Percentiles rank a stretch among this genome's conserved stretches.
Evolutionary conservation across 2,888 invertebrate genomes (phyloP).

Genomic region (Taphrorychus bicolor): DNA sequence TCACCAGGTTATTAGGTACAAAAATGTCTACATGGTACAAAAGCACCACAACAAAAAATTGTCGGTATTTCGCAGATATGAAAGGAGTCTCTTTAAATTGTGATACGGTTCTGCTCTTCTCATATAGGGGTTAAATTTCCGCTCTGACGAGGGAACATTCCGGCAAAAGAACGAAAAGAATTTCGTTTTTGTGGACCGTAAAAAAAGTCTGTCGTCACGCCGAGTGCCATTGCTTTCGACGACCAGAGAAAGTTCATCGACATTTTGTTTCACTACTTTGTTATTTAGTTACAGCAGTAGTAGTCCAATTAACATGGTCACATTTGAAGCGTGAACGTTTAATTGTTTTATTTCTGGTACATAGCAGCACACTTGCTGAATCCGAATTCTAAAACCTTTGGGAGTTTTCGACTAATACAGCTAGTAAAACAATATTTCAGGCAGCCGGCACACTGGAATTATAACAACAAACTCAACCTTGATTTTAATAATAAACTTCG

Average conservation of each 20-base stretch:
- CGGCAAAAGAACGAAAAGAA: conserved; percentile 21
- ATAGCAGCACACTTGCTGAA: too few relatives aligned
- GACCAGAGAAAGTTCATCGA: conserved; percentile 28
- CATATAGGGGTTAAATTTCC: neutral
- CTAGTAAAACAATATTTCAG: neutral
- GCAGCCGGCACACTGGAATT: conserved; percentile 6
- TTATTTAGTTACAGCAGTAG: conserved; percentile 10
- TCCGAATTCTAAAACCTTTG: too few relatives aligned
- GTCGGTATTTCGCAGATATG: too few relatives aligned
- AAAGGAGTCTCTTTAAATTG: too few relatives aligned
- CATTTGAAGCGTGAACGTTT: neutral
- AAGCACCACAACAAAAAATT: too few relatives aligned
- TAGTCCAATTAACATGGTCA: neutral
- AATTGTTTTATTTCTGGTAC: neutral
- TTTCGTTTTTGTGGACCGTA: conserved; percentile 22
- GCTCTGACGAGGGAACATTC: neutral
- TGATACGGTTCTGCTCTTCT: neutral
- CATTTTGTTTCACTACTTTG: conserved; percentile 21
- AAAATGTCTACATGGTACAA: too few relatives aligned
- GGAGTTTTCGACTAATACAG: too few relatives aligned
- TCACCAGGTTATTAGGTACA: too few relatives aligned
- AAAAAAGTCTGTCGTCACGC: conserved; percentile 36
- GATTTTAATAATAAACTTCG: conserved; percentile 32
- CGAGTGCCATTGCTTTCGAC: conserved; percentile 27
- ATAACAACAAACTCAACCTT: conserved; percentile 29